phyloP scores from a whole-genome alignment of 2,797 vertebrate genomes.

The Orientallactaga sibirica region DNA sequence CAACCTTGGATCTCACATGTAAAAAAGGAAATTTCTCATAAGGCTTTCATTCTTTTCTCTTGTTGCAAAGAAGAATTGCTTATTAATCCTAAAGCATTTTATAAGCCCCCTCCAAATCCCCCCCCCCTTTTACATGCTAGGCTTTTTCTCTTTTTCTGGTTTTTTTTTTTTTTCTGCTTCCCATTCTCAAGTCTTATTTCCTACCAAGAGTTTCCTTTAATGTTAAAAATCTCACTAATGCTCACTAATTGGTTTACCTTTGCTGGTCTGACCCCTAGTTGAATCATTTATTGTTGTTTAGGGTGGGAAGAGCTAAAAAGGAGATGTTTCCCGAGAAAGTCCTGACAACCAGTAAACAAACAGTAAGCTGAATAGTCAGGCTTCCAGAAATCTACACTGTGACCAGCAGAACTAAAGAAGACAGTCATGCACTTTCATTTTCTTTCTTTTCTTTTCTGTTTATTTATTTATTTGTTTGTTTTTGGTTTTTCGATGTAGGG shows the following conservation, averaged over 20 bases:
- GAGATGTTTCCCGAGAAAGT: neutral
- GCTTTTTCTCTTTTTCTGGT: neutral
- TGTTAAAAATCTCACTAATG: neutral
- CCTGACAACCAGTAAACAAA: neutral
- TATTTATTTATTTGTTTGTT: no score
- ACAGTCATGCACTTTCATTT: neutral
- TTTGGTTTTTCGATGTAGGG: no score
- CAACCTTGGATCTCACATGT: neutral
- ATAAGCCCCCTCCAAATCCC: neutral
- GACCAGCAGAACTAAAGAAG: neutral
- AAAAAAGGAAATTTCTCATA: neutral
- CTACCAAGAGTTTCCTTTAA: constrained; percentile 32
- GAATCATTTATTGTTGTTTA: neutral
- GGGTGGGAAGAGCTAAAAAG: neutral
- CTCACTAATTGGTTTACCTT: neutral
- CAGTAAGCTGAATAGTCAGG: neutral
- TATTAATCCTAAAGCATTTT: neutral
- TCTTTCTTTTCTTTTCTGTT: no score
- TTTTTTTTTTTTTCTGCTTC: neutral
- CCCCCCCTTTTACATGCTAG: neutral
- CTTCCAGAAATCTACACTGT: neutral
- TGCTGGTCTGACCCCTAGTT: neutral
- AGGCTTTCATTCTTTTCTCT: neutral
- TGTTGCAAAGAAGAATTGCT: neutral
- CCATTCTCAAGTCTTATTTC: constrained; percentile 20